Percentiles rank a stretch among this genome's conserved stretches.
These are phyloP conservation scores for Microcebus jonahi DNA, from an alignment of 2,113 vertebrate species.

Conservation along the genomic window DNA sequence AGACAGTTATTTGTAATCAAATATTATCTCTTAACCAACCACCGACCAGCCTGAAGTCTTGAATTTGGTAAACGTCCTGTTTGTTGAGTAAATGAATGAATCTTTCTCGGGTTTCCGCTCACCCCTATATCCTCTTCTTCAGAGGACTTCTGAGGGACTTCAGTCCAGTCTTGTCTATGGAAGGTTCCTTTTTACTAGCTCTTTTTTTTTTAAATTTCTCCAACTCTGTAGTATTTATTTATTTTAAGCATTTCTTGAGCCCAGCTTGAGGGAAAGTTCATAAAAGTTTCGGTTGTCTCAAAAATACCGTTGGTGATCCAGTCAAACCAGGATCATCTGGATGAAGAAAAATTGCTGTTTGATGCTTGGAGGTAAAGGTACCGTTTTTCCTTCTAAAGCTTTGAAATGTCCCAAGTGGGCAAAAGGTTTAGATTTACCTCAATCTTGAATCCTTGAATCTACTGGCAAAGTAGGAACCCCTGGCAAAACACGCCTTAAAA, in stretches of 20 bases:
- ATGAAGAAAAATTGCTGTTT: background rate
- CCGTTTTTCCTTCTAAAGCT: background rate
- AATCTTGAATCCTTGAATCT: background rate
- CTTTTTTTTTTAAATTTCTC: background rate
- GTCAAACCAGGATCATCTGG: background rate
- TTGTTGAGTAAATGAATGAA: background rate
- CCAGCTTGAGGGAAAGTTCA: background rate
- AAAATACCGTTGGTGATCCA: background rate
- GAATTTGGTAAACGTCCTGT: background rate
- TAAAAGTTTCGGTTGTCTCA: conserved; percentile 1
- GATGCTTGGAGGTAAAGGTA: background rate
- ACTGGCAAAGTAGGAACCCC: background rate
- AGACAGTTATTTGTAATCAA: background rate
- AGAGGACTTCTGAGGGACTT: background rate
- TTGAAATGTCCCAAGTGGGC: background rate
- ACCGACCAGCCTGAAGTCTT: background rate
- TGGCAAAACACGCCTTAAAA: background rate
- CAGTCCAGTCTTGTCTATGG: background rate
- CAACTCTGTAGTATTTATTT: background rate
- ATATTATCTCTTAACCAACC: background rate
- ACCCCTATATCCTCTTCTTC: background rate
- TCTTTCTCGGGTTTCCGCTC: background rate
- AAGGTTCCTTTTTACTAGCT: background rate
- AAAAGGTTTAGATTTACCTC: background rate
- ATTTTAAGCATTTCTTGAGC: conserved; percentile 16